Percentiles rank a stretch among this genome's conserved stretches.
Conservation (phyloP, 2,888 invertebrate species). For the Hybos culiciformis region DNA sequence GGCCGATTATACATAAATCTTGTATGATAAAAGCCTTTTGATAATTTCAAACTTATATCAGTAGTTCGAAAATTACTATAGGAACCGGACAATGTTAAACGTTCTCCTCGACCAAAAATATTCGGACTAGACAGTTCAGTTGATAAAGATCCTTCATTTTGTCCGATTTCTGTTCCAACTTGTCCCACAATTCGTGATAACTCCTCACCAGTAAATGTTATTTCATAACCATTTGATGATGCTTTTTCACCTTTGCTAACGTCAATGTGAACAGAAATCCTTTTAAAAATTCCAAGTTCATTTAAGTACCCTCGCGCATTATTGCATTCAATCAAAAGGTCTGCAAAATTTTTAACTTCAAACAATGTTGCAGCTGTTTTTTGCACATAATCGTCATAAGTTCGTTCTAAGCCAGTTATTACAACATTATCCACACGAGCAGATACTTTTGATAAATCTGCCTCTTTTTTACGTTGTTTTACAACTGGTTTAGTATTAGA, state of each 20-base stretch:
- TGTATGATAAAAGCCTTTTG: slow-evolving; percentile 70
- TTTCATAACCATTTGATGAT: slow-evolving; percentile 69
- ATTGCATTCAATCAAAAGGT: slow-evolving; percentile 57
- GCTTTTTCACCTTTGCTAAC: slow-evolving; percentile 65
- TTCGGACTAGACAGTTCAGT: slow-evolving; percentile 63
- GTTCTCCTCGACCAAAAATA: slow-evolving; percentile 76
- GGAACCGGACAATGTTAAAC: slow-evolving; percentile 66
- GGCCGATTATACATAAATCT: slow-evolving; percentile 41
- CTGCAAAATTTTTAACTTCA: slow-evolving; percentile 70
- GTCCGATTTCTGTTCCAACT: slow-evolving; percentile 74
- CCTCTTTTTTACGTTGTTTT: slow-evolving; percentile 1
- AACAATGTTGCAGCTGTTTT: slow-evolving; percentile 71
- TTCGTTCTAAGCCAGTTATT: slow-evolving; percentile 70
- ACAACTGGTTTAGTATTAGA: neutral
- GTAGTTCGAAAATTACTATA: slow-evolving; percentile 71
- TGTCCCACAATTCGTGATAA: slow-evolving; percentile 69
- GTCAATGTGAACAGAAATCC: slow-evolving; percentile 75
- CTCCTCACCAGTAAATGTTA: slow-evolving; percentile 74
- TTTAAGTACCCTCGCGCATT: slow-evolving; percentile 62
- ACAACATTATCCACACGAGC: slow-evolving; percentile 76
- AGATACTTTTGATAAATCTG: slow-evolving; percentile 20
- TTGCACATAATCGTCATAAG: slow-evolving; percentile 77
- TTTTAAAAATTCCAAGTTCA: slow-evolving; percentile 77
- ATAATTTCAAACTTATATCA: slow-evolving; percentile 63
- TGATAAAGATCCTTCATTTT: slow-evolving; percentile 74